Base-by-base conservation (phyloP, 2,797 vertebrate species). In the Eupleurogrammus muticus region DNA sequence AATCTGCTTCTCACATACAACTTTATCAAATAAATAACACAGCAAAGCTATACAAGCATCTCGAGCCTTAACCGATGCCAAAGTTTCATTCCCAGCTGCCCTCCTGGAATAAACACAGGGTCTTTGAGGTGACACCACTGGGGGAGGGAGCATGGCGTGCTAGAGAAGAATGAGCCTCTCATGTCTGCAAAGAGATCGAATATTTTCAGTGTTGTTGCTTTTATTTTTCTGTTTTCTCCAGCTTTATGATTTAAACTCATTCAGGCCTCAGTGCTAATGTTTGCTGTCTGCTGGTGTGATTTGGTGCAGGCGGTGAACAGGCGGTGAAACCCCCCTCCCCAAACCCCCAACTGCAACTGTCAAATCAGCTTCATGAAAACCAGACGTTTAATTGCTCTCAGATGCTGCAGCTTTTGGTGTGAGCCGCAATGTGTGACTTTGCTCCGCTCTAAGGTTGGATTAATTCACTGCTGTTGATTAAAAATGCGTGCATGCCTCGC, bases 301-400 rank as follows among this genome's bases (percentile, higher is more conserved):
- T 84, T 80, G 87, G 85, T 88, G 75, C 84, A 82, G 70, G 70
- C 82, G 73, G 70, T 49, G 57, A 28, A 28, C 28, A 28, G 28
- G 28, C 28, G 6, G 28, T 28, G 28, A 28, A 17, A 58, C 55
- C 53, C 48, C 66, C 63, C 17, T 47, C 23, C 42, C n/a, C n/a
- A n/a, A n/a, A n/a, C n/a, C 54, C 40, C 54, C 49, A 52, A 28
- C 73, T 86, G 86, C 82, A 88, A 87, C 85, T 83, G 89, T 87
- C 89, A 90, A 92, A 90, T 92, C 89, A 84, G 40, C 40, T 81
- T 92, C 82, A 91, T 86, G 88, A 82, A 93, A 92, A 92, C 87
- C 90, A 92, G 89, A 92, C 90, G 49, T 88, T 92, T 90, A 94
- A 95, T 94, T 94, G 90, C 79, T 93, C 70, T 90, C 93, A 93